phyloP scores from a whole-genome alignment of 2,888 invertebrate species.

The Mechanitis mazaeus region DNA sequence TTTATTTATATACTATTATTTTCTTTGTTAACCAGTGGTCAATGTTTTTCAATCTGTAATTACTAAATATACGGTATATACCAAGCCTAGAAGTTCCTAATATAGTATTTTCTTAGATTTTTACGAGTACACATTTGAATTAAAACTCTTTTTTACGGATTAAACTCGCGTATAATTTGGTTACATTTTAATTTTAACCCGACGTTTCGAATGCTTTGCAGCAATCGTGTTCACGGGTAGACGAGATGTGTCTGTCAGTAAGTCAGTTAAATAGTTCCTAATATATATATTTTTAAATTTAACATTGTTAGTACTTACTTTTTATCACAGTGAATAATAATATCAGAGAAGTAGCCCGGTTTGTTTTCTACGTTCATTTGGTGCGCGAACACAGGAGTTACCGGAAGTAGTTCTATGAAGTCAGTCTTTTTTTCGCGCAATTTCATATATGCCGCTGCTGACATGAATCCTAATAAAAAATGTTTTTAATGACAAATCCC shows the following conservation, averaged over 20 bases:
- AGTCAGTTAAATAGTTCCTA: too few relatives aligned
- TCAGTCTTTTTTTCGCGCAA: constrained; percentile 56
- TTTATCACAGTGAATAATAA: constrained; percentile 77
- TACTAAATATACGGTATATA: too few relatives aligned
- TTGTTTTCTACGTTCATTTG: constrained; percentile 70
- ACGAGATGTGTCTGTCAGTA: too few relatives aligned
- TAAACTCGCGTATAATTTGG: too few relatives aligned
- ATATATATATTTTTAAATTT: too few relatives aligned
- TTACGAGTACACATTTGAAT: too few relatives aligned
- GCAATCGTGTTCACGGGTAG: too few relatives aligned
- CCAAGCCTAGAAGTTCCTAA: too few relatives aligned
- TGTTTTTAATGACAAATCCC: background rate
- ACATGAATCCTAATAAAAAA: constrained; percentile 72
- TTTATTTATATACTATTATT: background rate
- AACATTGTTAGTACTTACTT: constrained; percentile 52
- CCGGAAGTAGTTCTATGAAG: constrained; percentile 70
- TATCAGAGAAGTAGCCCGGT: constrained; percentile 78
- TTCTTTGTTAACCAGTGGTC: background rate
- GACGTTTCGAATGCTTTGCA: too few relatives aligned
- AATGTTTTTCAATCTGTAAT: background rate
- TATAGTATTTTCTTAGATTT: too few relatives aligned
- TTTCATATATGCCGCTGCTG: constrained; percentile 72
- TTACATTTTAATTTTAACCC: too few relatives aligned
- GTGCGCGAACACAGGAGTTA: constrained; percentile 77
- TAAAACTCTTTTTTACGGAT: too few relatives aligned